These are phyloP conservation scores for Gavialis gangeticus DNA, from an alignment of 2,113 vertebrate genomes.

Conservation along the genomic window DNA sequence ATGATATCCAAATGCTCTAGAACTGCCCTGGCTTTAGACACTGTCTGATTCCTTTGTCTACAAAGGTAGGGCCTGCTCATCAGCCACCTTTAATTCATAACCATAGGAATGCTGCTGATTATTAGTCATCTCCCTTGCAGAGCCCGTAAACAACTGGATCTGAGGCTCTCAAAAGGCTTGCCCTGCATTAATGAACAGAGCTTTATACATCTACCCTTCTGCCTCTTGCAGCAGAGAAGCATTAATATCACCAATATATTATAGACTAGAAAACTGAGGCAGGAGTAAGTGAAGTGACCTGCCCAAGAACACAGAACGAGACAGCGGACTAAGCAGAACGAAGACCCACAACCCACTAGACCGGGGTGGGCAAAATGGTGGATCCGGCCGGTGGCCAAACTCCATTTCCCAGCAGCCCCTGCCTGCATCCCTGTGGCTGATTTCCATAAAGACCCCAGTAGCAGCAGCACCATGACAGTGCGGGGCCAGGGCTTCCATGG, in stretches of 20 bases:
- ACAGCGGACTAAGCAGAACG: background rate
- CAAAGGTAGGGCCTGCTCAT: conserved; percentile 60
- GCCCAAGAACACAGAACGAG: fast-evolving
- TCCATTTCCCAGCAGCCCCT: background rate
- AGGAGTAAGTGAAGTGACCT: background rate
- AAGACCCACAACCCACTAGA: no score
- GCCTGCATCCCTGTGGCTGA: fast-evolving
- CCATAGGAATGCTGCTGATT: conserved; percentile 63
- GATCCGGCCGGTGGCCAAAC: no score
- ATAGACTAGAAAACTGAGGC: background rate
- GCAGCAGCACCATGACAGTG: background rate
- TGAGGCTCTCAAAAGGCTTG: background rate
- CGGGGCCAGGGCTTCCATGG: no score
- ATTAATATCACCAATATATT: background rate
- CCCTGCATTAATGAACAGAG: fast-evolving
- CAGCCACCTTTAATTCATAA: conserved; percentile 65
- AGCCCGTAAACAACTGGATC: conserved; percentile 38
- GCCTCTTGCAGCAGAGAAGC: background rate
- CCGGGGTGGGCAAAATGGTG: no score
- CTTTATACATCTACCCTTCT: background rate
- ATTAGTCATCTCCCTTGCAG: conserved; percentile 61
- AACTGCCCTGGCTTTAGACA: conserved; percentile 62
- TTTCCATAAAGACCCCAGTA: fast-evolving
- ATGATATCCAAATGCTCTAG: conserved; percentile 65
- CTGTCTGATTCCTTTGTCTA: conserved; percentile 67